A percentile compares a stretch with the other conserved stretches of the same genome.
phyloP scores from a whole-genome alignment of 2,797 vertebrate genomes.

The Crax fasciolata region DNA sequence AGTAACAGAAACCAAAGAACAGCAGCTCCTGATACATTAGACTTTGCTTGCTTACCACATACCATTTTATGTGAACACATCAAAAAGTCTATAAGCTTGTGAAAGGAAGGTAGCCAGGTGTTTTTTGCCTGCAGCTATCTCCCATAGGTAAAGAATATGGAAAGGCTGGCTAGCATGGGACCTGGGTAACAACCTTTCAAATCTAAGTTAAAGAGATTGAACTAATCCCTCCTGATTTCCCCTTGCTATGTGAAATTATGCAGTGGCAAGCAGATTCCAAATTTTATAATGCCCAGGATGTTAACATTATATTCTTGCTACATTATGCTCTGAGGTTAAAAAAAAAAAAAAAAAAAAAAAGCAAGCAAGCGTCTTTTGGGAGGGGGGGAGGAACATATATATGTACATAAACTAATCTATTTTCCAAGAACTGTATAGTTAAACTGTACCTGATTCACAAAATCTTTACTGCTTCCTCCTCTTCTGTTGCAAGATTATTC shows the following conservation, averaged over 20 bases:
- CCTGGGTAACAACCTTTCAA: constrained; percentile 14
- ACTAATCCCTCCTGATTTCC: constrained; percentile 34
- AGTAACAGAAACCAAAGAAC: constrained; percentile 12
- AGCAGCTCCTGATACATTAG: neutral
- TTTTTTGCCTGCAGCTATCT: neutral
- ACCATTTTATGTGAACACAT: neutral
- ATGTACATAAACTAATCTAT: neutral
- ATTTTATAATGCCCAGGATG: constrained; percentile 46
- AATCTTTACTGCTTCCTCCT: neutral
- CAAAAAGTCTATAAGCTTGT: neutral
- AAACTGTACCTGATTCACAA: constrained; percentile 20
- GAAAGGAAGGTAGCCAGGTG: neutral
- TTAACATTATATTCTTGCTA: neutral
- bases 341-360: neutral
- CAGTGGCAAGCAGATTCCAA: neutral
- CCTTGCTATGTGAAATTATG: constrained; percentile 11
- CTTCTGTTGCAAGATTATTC: neutral
- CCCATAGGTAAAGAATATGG: neutral
- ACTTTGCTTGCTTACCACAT: neutral
- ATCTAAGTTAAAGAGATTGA: neutral
- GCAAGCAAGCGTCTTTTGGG: no score
- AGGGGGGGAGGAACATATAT: no score
- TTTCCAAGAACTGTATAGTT: constrained; percentile 27
- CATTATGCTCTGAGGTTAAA: neutral
- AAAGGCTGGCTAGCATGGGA: neutral